Evolutionary conservation across 2,113 vertebrate species (phyloP).

Genomic region (Acanthochromis polyacanthus): DNA sequence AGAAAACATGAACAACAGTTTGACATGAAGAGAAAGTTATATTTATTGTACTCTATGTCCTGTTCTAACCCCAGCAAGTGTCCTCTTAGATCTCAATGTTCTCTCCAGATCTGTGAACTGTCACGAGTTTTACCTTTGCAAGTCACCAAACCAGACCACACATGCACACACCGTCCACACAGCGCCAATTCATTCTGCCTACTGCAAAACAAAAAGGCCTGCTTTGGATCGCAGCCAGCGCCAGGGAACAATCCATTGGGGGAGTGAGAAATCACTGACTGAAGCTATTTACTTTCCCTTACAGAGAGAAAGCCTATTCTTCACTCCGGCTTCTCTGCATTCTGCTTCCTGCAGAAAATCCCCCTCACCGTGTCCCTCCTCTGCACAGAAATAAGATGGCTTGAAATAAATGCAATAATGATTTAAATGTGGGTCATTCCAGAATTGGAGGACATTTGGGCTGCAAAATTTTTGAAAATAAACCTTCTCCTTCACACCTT

Average conservation of each 20-base stretch:
- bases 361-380: background rate
- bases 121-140: constrained; percentile 7
- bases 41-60: background rate
- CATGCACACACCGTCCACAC: constrained; percentile 35
- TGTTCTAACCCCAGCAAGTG: no score
- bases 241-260: constrained; percentile 66
- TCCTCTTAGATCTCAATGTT: background rate
- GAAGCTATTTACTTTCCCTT: constrained; percentile 73
- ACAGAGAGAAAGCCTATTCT: constrained; percentile 57
- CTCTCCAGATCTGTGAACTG: background rate
- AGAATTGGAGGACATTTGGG: no score
- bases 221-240: constrained; percentile 64
- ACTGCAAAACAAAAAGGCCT: constrained; percentile 69
- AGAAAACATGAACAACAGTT: background rate
- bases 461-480: no score
- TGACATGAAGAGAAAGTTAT: background rate
- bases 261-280: constrained; percentile 75
- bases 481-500: no score
- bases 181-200: constrained; percentile 54
- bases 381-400: background rate
- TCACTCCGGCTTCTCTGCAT: constrained; percentile 55
- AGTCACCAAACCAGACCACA: constrained; percentile 20
- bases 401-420: constrained; percentile 13
- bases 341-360: constrained; percentile 47
- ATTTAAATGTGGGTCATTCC: no score